Base-by-base conservation (phyloP, 2,888 invertebrate genomes). In the Cryptus viduatorius region DNA sequence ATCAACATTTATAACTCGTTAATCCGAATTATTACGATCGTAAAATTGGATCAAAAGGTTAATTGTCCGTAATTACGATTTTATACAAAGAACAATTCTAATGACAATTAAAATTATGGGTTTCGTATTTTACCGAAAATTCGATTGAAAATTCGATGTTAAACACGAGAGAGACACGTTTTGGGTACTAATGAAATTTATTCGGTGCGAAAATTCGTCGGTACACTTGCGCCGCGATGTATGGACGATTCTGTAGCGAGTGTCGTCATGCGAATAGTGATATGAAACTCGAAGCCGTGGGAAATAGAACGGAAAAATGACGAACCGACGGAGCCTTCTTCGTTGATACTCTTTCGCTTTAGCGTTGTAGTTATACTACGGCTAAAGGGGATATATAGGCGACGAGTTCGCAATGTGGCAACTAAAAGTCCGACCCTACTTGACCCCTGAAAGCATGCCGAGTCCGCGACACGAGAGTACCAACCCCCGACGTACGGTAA, bases 341-440 rank as follows among this genome's bases (percentile, higher is more conserved):
- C 46, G 48, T 46, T 71, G 56, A 53, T 29, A 65, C 69, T 67
- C 19, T 76, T 82, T 84, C 79, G 75, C 75, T 84, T 76, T 67
- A 67, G 79, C 64, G 69, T 78, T 56, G 75, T 68, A 19, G 75
- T 67, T 53, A 44, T 46, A 8, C 61, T 44, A 48, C 46, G 48
- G 69, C 44, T 53, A 37, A 75, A 65, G 24, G 73, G 64, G 73
- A 59, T 72, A 72, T 53, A 68, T 48, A 69, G 44, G 50, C 16
- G 65, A 56, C 24, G 44, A 61, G 24, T 79, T 65, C 72, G 76
- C 78, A 75, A 79, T 84, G 84, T 84, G 82, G 75, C 68, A 79
- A 84, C 78, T 82, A 79, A 79, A 79, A 84, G 82, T 76, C 79
- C 78, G 84, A 82, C 82, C 84, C 79, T 79, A 72, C 75, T 82